Evolutionary conservation across 2,797 vertebrate genomes (phyloP).

Genomic region (Discoglossus pictus): DNA sequence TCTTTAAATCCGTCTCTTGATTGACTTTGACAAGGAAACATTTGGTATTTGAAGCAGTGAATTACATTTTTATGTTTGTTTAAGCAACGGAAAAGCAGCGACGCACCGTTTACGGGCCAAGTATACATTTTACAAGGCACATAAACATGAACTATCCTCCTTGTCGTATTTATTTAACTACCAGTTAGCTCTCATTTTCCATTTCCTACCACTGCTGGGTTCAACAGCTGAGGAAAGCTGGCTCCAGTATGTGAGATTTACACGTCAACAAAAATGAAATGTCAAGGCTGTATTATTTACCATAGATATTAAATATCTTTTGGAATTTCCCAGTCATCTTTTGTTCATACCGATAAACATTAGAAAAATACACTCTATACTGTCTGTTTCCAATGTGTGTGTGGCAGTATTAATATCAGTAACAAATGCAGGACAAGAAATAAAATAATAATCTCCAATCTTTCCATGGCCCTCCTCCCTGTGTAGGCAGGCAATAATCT

Average conservation of each 20-base stretch:
- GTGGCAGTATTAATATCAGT: too few species aligned
- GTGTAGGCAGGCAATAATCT: too few species aligned
- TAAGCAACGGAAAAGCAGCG: neutral
- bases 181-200: neutral
- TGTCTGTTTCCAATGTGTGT: too few species aligned
- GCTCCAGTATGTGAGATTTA: neutral
- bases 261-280: too few species aligned
- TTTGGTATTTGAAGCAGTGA: neutral
- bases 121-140: neutral
- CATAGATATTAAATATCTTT: neutral
- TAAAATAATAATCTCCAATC: too few species aligned
- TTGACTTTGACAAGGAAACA: conserved; percentile 10
- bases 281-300: too few species aligned
- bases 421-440: too few species aligned
- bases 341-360: too few species aligned
- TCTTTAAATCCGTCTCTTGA: neutral
- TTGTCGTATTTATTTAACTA: neutral
- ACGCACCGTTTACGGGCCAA: conserved; percentile 2
- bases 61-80: conserved; percentile 5
- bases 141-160: neutral
- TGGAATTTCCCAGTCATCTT: too few species aligned
- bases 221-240: neutral
- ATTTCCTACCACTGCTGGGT: neutral
- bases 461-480: too few species aligned
- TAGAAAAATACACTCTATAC: too few species aligned